Percentiles rank a stretch among this genome's conserved stretches.
phyloP scores from a whole-genome alignment of 2,113 vertebrate species.

The Chlamydotis undulata region DNA sequence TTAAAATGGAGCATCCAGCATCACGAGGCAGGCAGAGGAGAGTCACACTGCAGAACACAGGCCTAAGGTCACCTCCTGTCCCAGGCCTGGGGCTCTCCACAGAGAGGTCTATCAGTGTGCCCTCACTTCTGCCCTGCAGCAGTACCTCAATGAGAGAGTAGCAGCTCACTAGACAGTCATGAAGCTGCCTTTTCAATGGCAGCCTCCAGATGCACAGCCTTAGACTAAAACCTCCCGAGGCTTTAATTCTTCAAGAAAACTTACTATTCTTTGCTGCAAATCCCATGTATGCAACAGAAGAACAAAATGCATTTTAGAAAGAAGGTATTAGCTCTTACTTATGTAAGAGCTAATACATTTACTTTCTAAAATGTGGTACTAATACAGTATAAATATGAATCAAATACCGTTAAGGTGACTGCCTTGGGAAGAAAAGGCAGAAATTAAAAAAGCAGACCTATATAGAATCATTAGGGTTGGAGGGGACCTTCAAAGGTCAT shows the following conservation, averaged over 20 bases:
- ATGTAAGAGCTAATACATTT: conserved; percentile 30
- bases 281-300: conserved; percentile 2
- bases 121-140: not conserved
- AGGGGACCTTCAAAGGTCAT: too few species aligned
- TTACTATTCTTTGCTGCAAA: conserved; percentile 5
- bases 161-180: not conserved
- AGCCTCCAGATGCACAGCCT: not conserved
- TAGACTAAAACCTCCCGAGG: not conserved
- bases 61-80: not conserved
- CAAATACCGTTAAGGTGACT: conserved; percentile 10
- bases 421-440: conserved; percentile 54
- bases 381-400: conserved; percentile 54
- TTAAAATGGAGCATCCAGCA: not conserved
- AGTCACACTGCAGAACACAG: not conserved
- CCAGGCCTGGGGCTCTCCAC: not conserved
- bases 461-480: not conserved
- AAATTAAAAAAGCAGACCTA: conserved; percentile 60
- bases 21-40: not conserved
- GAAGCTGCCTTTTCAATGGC: not conserved
- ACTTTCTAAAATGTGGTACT: conserved; percentile 52
- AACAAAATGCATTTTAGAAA: conserved; percentile 59
- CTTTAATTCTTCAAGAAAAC: not conserved
- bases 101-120: not conserved
- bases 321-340: conserved; percentile 54
- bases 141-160: not conserved